These are phyloP conservation scores for Temnothorax ravouxi DNA, from an alignment of 2,888 invertebrate species.

Conservation along the genomic window DNA sequence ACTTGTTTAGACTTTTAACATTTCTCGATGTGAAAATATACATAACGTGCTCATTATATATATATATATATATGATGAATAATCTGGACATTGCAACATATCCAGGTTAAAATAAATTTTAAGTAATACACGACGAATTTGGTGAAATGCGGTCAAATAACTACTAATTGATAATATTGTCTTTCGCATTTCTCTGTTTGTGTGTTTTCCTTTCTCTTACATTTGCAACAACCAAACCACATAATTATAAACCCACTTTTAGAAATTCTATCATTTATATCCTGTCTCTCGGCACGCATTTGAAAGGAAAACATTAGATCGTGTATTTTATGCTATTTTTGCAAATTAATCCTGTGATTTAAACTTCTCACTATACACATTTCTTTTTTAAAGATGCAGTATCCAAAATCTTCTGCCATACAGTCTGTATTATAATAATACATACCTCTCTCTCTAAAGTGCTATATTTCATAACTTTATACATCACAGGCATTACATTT, in stretches of 20 bases:
- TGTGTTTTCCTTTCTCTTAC: constrained; percentile 66
- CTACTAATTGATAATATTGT: constrained; percentile 57
- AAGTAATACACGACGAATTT: constrained; percentile 62
- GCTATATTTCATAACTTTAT: constrained; percentile 17
- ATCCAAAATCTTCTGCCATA: constrained; percentile 5
- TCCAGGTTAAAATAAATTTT: constrained; percentile 58
- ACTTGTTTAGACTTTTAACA: constrained; percentile 32
- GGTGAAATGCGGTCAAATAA: constrained; percentile 63
- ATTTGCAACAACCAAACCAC: constrained; percentile 7
- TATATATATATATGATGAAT: constrained; percentile 35
- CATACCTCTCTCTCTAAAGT: no score
- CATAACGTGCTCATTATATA: constrained; percentile 17
- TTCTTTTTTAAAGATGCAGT: neutral
- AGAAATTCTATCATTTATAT: constrained; percentile 23
- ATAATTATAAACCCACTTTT: constrained; percentile 32
- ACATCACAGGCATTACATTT: constrained; percentile 76
- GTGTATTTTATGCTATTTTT: constrained; percentile 67
- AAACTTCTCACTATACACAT: neutral
- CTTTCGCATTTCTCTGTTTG: constrained; percentile 59
- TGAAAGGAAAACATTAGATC: constrained; percentile 72
- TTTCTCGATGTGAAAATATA: constrained; percentile 31
- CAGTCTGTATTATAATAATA: neutral
- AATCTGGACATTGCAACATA: constrained; percentile 51
- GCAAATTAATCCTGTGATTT: constrained; percentile 76
- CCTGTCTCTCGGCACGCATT: neutral